Evolutionary conservation across 1,140 invertebrate species (phyloP).

Genomic region (Anastatus disparis): DNA sequence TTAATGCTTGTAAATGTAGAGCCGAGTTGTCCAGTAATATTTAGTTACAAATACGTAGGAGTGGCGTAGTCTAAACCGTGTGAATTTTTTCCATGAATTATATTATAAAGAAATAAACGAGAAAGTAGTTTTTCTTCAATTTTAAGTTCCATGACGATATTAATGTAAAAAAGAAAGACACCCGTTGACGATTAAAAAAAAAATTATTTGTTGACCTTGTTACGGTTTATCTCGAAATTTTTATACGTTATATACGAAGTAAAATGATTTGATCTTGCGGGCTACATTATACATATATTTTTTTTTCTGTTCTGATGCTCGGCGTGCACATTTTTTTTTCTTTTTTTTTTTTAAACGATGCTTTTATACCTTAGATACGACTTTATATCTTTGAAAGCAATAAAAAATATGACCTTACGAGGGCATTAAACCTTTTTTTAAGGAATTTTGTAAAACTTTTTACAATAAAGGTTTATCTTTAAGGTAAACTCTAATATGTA

Average conservation of each 20-base stretch:
- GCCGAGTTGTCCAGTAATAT: background rate
- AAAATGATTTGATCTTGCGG: no score
- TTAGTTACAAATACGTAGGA: slow-evolving; percentile 45
- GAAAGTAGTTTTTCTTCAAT: background rate
- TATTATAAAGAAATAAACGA: no score
- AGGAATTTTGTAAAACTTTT: background rate
- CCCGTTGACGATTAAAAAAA: slow-evolving; percentile 31
- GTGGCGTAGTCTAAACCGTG: no score
- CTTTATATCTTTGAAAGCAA: slow-evolving; percentile 12
- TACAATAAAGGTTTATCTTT: background rate
- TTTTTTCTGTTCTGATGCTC: background rate
- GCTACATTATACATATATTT: slow-evolving; percentile 1
- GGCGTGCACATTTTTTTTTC: no score
- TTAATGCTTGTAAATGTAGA: slow-evolving; percentile 23
- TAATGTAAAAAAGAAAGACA: background rate
- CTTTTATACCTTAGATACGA: slow-evolving; percentile 6
- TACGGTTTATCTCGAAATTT: slow-evolving; percentile 12
- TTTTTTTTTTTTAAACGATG: background rate
- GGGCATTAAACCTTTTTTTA: background rate
- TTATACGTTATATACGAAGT: background rate
- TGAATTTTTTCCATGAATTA: no score
- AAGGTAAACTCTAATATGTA: no score
- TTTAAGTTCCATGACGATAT: background rate
- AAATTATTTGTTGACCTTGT: slow-evolving; percentile 37
- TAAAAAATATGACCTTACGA: slow-evolving; percentile 6